Conservation (phyloP, 2,113 vertebrate genomes). For the Chinchilla lanigera region DNA sequence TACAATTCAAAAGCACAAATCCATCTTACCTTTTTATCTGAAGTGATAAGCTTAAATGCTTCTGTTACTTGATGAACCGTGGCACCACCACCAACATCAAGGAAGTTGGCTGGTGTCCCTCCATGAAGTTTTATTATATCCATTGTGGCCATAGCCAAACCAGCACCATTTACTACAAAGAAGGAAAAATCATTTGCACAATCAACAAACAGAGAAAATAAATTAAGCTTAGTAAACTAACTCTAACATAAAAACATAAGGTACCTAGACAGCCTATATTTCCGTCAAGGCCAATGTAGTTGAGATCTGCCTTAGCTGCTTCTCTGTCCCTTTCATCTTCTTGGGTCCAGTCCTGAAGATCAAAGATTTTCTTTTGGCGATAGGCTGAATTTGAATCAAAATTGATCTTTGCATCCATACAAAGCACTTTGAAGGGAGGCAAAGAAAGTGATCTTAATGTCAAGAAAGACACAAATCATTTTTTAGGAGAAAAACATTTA, state of each 20-base stretch:
- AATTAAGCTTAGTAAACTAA: background rate
- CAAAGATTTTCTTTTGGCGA: slow-evolving; percentile 96
- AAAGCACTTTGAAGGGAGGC: slow-evolving; percentile 91
- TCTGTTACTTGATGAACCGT: slow-evolving; percentile 99
- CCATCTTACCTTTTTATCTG: slow-evolving; percentile 95
- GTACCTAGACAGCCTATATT: slow-evolving; percentile 97
- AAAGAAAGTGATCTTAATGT: slow-evolving; percentile 56
- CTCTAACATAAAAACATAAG: slow-evolving; percentile 26
- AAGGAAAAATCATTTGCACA: slow-evolving; percentile 63
- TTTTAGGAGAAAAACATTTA: background rate
- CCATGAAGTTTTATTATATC: slow-evolving; percentile 99
- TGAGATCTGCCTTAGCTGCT: slow-evolving; percentile 95
- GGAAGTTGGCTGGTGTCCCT: slow-evolving; percentile 98
- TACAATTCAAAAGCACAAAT: slow-evolving; percentile 32
- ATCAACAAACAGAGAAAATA: slow-evolving; percentile 47
- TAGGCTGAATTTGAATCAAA: slow-evolving; percentile 97
- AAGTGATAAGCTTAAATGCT: slow-evolving; percentile 99
- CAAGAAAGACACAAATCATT: background rate
- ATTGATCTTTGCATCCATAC: slow-evolving; percentile 99
- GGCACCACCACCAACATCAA: slow-evolving; percentile 99
- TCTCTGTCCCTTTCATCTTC: slow-evolving; percentile 94
- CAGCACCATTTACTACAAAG: slow-evolving; percentile 95
- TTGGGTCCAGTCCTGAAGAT: slow-evolving; percentile 96
- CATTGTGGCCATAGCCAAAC: slow-evolving; percentile 99
- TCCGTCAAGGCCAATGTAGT: slow-evolving; percentile 98